phyloP scores from a whole-genome alignment of 2,888 invertebrate species.

The Thymelicus sylvestris region DNA sequence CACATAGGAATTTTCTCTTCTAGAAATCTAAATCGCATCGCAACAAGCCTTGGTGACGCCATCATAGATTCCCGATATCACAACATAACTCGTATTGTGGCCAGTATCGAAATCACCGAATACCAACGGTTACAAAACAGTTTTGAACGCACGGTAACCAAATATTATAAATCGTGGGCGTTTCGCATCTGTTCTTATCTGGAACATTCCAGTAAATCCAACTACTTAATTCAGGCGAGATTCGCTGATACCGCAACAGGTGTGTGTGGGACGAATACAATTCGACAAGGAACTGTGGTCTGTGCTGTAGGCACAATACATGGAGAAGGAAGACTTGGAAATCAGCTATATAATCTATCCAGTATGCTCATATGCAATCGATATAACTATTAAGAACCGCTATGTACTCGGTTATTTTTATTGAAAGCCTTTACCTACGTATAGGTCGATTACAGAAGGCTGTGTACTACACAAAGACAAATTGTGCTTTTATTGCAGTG shows the following conservation, averaged over 20 bases:
- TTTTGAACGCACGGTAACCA: neutral
- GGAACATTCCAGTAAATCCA: conserved; percentile 20
- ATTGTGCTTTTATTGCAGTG: too few species aligned
- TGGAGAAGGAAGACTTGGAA: too few species aligned
- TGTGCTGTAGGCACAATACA: conserved; percentile 2
- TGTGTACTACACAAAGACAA: too few species aligned
- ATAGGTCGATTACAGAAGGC: too few species aligned
- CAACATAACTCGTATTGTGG: neutral
- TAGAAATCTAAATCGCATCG: neutral
- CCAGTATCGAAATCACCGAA: neutral
- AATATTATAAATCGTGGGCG: neutral
- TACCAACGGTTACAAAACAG: neutral
- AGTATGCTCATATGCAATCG: too few species aligned
- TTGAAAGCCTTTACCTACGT: too few species aligned
- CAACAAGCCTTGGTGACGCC: neutral
- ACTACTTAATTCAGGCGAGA: conserved; percentile 24
- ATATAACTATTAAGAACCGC: too few species aligned
- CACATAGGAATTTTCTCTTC: neutral
- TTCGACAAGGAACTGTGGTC: conserved; percentile 18
- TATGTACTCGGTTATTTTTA: too few species aligned
- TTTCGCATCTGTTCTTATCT: conserved; percentile 6
- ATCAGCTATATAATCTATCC: too few species aligned
- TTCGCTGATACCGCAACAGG: conserved; percentile 25
- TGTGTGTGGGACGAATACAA: conserved; percentile 21
- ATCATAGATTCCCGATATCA: neutral